Evolutionary conservation across 2,113 vertebrate genomes (phyloP), one percentile per base, ranked within the genome.

Genomic region (Odontesthes bonariensis): DNA sequence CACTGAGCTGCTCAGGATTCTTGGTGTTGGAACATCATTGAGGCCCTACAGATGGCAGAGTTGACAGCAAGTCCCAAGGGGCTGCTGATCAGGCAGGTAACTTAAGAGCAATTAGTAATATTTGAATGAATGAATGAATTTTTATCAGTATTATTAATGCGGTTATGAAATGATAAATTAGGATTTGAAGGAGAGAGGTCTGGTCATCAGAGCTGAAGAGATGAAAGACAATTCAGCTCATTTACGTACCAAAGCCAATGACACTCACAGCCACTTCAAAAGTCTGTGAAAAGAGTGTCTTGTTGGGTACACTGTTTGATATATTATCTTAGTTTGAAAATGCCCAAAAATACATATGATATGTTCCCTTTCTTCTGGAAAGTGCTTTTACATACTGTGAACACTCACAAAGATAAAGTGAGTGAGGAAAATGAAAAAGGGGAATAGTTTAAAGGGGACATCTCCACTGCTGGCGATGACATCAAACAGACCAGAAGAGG

Each of bases 401-500:
- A 83, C 20, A 69, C 75, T 47, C 66, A 93, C 27, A 92, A 92
- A 27, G 70, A 89, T 54, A 86, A 86, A 19, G 83, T 96, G 58
- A 87, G 54, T 6, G 75, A 67, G 0, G 47, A 92, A 27, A 88
- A 86, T 5, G 64, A 77, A 13, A 95, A 95, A 91, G 92, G 83
- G 27, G 88, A 85, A 23, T 7, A 52, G 0, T 58, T 96, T 68
- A 79, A 81, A 10, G 60, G 33, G 32, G 84, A 91, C 60, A 58
- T 96, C 40, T 73, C 90, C 8, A 49, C 80, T 32, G 33, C 91
- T 52, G 71, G 65, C 0, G 73, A 87, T 20, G 75, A 91, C 9
- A 88, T 96, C 22, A 87, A 49, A 0, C 66, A 89, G 27, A 95
- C 96, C 73, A 92, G 87, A 71, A 89, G 92, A 95, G 96, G 96